Conservation (phyloP, 2,797 vertebrate species). For the Apogon talboti region DNA sequence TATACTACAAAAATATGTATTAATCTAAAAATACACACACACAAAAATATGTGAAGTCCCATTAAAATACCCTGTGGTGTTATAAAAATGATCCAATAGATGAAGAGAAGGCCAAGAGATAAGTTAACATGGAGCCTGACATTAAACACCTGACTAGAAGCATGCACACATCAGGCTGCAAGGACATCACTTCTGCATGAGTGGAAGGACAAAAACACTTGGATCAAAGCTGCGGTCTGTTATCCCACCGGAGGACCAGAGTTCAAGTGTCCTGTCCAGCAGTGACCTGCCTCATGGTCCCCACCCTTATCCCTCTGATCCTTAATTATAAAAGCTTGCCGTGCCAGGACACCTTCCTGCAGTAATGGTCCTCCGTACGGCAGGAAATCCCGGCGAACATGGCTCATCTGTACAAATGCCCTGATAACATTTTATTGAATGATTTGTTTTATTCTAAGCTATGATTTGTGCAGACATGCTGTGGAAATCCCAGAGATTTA, state of each 20-base stretch:
- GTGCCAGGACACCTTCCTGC: not conserved
- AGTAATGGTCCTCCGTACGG: not conserved
- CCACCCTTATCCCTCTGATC: not conserved
- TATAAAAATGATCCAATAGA: no score
- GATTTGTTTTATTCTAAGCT: constrained; percentile 3
- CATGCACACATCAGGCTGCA: not conserved
- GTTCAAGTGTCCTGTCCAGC: not conserved
- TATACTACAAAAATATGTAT: no score
- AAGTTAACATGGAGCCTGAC: not conserved
- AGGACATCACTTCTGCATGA: not conserved
- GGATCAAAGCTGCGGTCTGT: constrained; percentile 5
- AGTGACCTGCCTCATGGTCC: not conserved
- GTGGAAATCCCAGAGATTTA: constrained; percentile 25
- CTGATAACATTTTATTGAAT: not conserved
- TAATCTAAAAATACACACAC: no score
- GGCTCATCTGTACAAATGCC: not conserved
- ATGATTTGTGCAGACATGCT: not conserved
- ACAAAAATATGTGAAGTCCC: no score
- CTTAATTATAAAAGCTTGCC: not conserved
- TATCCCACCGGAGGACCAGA: not conserved
- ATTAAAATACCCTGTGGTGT: no score
- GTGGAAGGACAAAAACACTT: not conserved
- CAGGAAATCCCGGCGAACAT: not conserved
- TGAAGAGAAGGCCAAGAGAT: not conserved
- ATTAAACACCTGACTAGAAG: not conserved